Conservation (phyloP, 2,888 invertebrate genomes). For the Tetragnatha montana region DNA sequence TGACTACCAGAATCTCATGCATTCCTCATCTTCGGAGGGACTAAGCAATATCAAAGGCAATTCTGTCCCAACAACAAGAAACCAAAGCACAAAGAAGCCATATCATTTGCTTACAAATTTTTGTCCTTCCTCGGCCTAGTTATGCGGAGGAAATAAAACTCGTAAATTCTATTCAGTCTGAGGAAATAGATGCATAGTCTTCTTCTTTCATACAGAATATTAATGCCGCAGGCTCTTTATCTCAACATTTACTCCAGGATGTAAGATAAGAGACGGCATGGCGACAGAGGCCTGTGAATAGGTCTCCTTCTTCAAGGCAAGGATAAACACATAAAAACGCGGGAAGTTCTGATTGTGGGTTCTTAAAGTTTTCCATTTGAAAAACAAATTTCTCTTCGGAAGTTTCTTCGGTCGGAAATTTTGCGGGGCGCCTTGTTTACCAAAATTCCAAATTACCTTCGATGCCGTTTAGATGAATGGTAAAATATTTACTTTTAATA, state of each 20-base stretch:
- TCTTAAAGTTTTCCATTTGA: neutral
- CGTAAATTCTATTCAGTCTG: neutral
- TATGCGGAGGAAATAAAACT: neutral
- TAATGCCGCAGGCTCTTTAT: neutral
- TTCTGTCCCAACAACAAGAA: neutral
- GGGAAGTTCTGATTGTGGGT: neutral
- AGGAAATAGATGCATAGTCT: neutral
- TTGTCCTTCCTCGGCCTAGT: neutral
- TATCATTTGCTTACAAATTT: constrained; percentile 1
- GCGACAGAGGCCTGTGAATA: neutral
- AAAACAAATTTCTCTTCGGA: neutral
- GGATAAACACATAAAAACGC: neutral
- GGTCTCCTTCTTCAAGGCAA: neutral
- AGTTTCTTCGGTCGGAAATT: neutral
- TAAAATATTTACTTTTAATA: neutral
- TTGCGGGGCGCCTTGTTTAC: neutral
- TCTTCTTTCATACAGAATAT: neutral
- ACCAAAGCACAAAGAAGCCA: neutral
- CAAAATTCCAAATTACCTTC: neutral
- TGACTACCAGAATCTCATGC: neutral
- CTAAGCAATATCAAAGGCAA: neutral
- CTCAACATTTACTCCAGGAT: neutral
- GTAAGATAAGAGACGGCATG: neutral
- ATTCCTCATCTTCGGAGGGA: neutral
- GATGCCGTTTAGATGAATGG: neutral